Evolutionary conservation across 1,140 invertebrate species (phyloP).

Genomic region (Maniola jurtina): DNA sequence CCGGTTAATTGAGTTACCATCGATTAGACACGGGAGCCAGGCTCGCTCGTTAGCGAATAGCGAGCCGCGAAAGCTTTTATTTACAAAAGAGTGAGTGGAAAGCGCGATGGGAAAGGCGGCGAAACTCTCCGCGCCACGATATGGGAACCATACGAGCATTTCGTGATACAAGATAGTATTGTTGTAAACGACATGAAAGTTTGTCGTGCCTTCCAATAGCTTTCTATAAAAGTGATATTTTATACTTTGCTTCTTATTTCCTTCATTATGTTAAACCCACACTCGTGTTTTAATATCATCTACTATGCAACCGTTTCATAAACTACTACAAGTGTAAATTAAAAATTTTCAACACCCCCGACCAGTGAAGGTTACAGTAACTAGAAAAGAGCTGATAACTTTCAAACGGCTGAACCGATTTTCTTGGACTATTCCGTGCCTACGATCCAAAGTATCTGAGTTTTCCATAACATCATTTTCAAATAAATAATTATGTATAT

Average conservation of each 20-base stretch:
- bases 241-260: background rate
- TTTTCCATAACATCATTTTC: no score
- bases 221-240: background rate
- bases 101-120: conserved; percentile 31
- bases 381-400: no score
- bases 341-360: no score
- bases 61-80: conserved; percentile 14
- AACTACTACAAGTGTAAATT: no score
- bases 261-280: no score
- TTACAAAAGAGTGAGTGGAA: conserved; percentile 16
- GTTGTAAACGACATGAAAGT: conserved; percentile 22
- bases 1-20: background rate
- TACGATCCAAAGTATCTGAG: no score
- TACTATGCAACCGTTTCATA: no score
- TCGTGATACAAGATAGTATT: conserved; percentile 22
- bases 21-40: conserved; percentile 20
- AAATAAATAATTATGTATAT: no score
- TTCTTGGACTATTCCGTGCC: no score
- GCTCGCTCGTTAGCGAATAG: conserved; percentile 5
- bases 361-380: no score
- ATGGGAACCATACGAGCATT: conserved; percentile 20
- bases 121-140: conserved; percentile 15
- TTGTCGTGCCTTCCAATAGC: conserved; percentile 14
- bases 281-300: no score
- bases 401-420: no score